These are phyloP conservation scores for Butorides virescens DNA, from an alignment of 2,113 vertebrate species.

Conservation along the genomic window DNA sequence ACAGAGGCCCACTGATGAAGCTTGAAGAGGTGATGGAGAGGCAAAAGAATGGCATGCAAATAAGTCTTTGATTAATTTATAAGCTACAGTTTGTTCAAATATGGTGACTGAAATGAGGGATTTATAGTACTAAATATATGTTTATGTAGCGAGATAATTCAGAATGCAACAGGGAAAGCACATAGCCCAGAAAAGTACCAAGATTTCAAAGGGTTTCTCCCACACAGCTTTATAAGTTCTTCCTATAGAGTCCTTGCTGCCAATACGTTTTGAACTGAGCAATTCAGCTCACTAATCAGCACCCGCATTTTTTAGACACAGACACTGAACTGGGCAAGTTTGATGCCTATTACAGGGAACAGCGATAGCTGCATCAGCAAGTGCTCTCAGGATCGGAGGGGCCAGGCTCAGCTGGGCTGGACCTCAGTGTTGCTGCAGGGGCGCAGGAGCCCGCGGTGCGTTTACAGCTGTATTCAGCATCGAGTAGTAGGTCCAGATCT, in stretches of 20 bases:
- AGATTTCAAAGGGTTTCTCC: background rate
- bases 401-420: background rate
- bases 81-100: background rate
- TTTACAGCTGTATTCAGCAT: background rate
- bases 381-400: background rate
- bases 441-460: background rate
- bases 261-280: background rate
- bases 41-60: background rate
- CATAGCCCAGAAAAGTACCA: background rate
- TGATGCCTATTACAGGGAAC: background rate
- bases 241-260: background rate
- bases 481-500: rapidly evolving
- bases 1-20: background rate
- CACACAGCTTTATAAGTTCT: background rate
- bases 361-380: background rate
- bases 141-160: background rate
- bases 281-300: background rate
- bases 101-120: background rate
- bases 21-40: background rate
- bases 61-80: background rate
- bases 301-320: background rate
- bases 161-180: background rate
- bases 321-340: background rate
- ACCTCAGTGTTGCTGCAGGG: background rate
- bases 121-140: background rate